phyloP scores from a whole-genome alignment of 2,888 invertebrate species.

The Plemyria rubiginata region DNA sequence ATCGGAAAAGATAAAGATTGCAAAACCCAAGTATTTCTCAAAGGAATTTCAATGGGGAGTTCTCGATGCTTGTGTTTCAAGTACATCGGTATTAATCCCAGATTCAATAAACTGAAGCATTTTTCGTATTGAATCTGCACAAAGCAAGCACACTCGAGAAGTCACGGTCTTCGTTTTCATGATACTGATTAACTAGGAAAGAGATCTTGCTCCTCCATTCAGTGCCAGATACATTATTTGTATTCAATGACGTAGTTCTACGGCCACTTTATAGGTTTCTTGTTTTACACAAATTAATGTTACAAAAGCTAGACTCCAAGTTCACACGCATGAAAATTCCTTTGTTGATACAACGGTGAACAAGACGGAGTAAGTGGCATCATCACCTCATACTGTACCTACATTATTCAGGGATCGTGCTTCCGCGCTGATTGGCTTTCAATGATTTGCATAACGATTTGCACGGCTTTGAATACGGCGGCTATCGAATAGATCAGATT shows the following conservation, averaged over 20 bases:
- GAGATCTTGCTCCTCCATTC: too few relatives aligned
- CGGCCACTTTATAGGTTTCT: too few relatives aligned
- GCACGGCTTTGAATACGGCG: constrained; percentile 29
- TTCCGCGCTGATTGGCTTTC: constrained; percentile 49
- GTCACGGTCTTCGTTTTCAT: not conserved
- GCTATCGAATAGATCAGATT: constrained; percentile 22
- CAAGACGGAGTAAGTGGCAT: constrained; percentile 20
- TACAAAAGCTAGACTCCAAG: not conserved
- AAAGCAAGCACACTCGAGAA: constrained; percentile 1
- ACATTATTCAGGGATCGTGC: constrained; percentile 47
- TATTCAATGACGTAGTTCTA: too few relatives aligned
- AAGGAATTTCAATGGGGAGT: constrained; percentile 17
- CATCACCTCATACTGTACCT: constrained; percentile 29
- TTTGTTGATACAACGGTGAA: constrained; percentile 12
- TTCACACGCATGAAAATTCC: constrained; percentile 16
- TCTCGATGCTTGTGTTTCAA: constrained; percentile 13
- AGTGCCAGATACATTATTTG: too few relatives aligned
- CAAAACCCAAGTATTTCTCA: constrained; percentile 9
- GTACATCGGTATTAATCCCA: constrained; percentile 1
- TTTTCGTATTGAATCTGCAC: not conserved
- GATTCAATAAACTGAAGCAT: not conserved
- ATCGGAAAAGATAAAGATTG: not conserved
- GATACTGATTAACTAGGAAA: not conserved
- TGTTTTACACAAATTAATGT: too few relatives aligned
- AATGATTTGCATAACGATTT: constrained; percentile 42